Evolutionary conservation across 2,888 invertebrate species (phyloP).

Genomic region (Drosophila sordidapex): DNA sequence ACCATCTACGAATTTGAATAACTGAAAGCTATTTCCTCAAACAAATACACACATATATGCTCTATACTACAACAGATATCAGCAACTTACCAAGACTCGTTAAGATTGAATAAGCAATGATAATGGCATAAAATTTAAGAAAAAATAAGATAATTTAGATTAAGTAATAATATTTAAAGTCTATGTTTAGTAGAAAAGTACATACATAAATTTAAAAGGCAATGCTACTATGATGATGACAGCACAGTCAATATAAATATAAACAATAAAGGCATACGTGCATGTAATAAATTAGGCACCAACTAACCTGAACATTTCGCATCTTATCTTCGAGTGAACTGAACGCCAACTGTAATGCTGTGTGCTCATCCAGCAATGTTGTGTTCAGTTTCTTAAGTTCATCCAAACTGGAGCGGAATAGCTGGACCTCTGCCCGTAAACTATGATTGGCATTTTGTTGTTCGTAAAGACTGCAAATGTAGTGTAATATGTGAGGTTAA

Average conservation of each 20-base stretch:
- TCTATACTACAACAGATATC: constrained; percentile 2
- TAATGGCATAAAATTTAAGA: constrained; percentile 1
- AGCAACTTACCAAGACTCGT: constrained; percentile 20
- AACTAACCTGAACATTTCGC: constrained; percentile 90
- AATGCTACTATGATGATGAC: constrained; percentile 35
- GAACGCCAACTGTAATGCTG: constrained; percentile 96
- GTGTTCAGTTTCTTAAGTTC: constrained; percentile 94
- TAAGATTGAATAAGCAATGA: constrained; percentile 8
- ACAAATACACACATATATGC: not conserved
- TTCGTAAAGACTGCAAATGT: constrained; percentile 88
- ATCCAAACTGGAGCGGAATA: constrained; percentile 89
- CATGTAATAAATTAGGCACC: not conserved
- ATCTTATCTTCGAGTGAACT: constrained; percentile 95
- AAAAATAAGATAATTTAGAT: constrained; percentile 35
- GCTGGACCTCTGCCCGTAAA: constrained; percentile 90
- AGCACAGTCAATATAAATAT: constrained; percentile 7
- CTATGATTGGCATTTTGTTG: constrained; percentile 88
- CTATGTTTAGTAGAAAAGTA: not conserved
- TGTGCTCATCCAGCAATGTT: constrained; percentile 96
- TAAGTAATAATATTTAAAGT: constrained; percentile 2
- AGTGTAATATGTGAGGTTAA: not conserved
- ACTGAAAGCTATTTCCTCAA: not conserved
- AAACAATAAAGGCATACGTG: not conserved
- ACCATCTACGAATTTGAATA: not conserved
- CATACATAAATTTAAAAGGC: constrained; percentile 26